A percentile compares a stretch with the other conserved stretches of the same genome.
phyloP scores from a whole-genome alignment of 2,113 vertebrate genomes.

The Drymodes brunneopygia region DNA sequence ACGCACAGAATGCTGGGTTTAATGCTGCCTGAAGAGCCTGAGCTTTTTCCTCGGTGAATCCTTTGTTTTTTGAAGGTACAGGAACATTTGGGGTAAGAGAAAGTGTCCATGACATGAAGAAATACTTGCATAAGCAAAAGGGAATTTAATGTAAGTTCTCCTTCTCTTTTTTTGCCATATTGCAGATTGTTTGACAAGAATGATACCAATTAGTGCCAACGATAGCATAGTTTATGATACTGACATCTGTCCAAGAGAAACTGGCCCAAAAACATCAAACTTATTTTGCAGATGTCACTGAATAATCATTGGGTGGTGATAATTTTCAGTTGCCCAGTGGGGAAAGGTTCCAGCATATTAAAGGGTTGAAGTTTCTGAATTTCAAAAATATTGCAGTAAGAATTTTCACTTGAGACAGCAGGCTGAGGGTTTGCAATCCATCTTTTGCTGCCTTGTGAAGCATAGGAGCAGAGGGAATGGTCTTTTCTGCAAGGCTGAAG shows the following conservation, averaged over 20 bases:
- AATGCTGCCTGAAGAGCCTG: not conserved
- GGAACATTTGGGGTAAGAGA: not conserved
- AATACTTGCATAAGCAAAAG: not conserved
- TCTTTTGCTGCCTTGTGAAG: not conserved
- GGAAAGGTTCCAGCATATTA: not conserved
- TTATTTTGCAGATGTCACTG: constrained; percentile 33
- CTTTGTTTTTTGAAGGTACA: not conserved
- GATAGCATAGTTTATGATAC: not conserved
- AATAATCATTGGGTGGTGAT: constrained; percentile 30
- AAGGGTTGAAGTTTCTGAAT: not conserved
- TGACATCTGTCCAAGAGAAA: constrained; percentile 25
- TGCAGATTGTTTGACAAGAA: not conserved
- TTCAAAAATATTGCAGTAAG: not conserved
- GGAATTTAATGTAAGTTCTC: not conserved
- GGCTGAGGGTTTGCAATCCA: not conserved
- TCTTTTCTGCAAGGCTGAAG: not conserved
- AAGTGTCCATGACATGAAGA: not conserved
- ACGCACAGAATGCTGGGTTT: not conserved
- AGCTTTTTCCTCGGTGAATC: not conserved
- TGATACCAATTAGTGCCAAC: not conserved
- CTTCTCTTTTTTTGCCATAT: not conserved
- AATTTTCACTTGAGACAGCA: not conserved
- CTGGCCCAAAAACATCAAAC: not conserved
- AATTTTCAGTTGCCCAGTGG: not conserved
- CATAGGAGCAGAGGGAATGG: not conserved